Evolutionary conservation across 2,113 vertebrate species (phyloP).

Genomic region (Amblyornis subalaris): DNA sequence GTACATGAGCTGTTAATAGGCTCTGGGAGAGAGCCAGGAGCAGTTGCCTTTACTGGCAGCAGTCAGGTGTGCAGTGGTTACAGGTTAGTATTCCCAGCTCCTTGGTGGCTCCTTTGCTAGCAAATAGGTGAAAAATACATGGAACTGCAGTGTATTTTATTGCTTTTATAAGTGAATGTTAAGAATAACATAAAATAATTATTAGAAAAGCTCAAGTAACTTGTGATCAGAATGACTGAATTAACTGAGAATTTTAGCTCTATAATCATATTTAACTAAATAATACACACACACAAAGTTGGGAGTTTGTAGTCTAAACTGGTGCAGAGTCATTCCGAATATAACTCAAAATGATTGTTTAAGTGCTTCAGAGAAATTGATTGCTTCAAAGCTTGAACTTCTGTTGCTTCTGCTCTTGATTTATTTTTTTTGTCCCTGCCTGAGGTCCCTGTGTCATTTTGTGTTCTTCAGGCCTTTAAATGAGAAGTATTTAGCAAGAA

Average conservation of each 20-base stretch:
- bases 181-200: neutral
- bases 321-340: neutral
- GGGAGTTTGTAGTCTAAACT: neutral
- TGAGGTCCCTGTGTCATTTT: neutral
- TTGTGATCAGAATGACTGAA: neutral
- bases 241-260: neutral
- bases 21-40: slow-evolving; percentile 16
- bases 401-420: neutral
- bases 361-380: neutral
- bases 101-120: neutral
- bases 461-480: slow-evolving; percentile 23
- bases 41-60: neutral
- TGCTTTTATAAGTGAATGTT: neutral
- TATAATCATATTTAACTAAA: neutral
- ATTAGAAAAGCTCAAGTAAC: neutral
- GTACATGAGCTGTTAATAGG: neutral
- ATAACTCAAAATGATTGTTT: neutral
- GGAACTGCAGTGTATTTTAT: neutral
- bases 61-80: neutral
- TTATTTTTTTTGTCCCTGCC: neutral
- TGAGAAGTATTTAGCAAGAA: slow-evolving; percentile 23
- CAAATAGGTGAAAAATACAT: neutral
- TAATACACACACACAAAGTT: neutral
- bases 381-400: neutral
- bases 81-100: neutral